Percentiles rank a stretch among this genome's conserved stretches.
Evolutionary conservation across 2,888 invertebrate species (phyloP).

Genomic region (Nudaria mundana): DNA sequence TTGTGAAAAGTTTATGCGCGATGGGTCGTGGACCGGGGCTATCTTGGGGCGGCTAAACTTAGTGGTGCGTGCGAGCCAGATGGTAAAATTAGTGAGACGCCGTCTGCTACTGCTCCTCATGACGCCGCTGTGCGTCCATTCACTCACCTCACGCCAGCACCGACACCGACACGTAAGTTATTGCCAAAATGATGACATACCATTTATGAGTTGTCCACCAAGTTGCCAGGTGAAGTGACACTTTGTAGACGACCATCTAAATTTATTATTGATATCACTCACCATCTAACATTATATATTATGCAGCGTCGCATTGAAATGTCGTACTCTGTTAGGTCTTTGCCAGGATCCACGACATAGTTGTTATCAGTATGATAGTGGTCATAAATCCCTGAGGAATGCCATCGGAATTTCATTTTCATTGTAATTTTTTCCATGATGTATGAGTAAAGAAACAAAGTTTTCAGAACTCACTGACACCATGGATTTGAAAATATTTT

Average conservation of each 20-base stretch:
- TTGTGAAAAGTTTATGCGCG: constrained; percentile 82
- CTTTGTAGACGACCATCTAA: constrained; percentile 35
- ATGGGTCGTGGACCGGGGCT: constrained; percentile 81
- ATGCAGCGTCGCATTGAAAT: constrained; percentile 1
- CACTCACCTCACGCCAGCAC: constrained; percentile 64
- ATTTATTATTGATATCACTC: constrained; percentile 33
- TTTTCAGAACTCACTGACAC: no score
- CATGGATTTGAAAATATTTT: no score
- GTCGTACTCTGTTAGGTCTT: neutral
- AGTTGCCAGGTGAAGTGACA: constrained; percentile 53
- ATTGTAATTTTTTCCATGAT: neutral
- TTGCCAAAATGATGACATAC: constrained; percentile 79
- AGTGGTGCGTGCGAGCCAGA: constrained; percentile 80
- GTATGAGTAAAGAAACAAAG: neutral
- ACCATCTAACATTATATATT: constrained; percentile 11
- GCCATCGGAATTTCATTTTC: no score
- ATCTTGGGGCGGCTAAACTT: constrained; percentile 82
- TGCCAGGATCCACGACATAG: neutral
- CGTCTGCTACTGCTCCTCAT: constrained; percentile 74
- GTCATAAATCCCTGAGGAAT: no score
- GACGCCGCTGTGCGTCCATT: constrained; percentile 70
- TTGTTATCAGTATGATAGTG: neutral
- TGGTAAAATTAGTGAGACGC: constrained; percentile 81
- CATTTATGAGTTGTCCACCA: constrained; percentile 62
- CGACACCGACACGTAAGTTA: constrained; percentile 52